Evolutionary conservation across 2,113 vertebrate species (phyloP), one percentile per base, ranked within the genome.

Genomic region (Dermatemys mawii): DNA sequence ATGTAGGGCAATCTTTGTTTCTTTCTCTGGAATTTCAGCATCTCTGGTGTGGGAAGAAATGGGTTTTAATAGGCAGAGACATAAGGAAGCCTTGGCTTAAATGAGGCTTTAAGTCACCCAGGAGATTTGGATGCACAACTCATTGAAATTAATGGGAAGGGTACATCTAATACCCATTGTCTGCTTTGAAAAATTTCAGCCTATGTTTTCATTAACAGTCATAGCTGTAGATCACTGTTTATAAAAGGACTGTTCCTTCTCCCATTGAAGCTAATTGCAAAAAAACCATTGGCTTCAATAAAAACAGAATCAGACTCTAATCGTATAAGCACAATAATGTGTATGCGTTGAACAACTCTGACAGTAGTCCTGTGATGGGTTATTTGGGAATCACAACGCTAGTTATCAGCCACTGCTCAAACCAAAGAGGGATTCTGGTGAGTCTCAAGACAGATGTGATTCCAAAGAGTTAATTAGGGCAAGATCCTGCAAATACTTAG

Each of bases 271-370:
- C 46, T 70, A 93, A 84, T 73, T 93, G 83, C 87, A 82, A 89
- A 78, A 27, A 89, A 73, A 46, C n/a, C 22, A 76, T 26, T 27
- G 24, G 41, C 55, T 92, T 92, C 90, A n/a, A 6, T 92, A 85
- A 92, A 90, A 93, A 95, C 86, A 92, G 46, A 44, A 89, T 24
- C 5, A 1, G 81, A n/a, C 55, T 0, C 24, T 35, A 78, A 93
- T 91, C 88, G 93, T 84, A 93, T 92, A 90, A 55, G 80, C 73
- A 96, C 91, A 96, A 83, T 89, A 93, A 54, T 24, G 38, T 26
- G 60, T 63, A 88, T 57, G 19, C 57, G 93, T 57, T 35, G 80
- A 75, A 46, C 75, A 78, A n/a, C 84, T 85, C 81, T 92, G 84
- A 54, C 90, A 88, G 88, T 35, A 91, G 81, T 57, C 54, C 90